Percentiles rank a stretch among this genome's conserved stretches.
Evolutionary conservation across 2,113 vertebrate species (phyloP).

Genomic region (Amphiprion ocellaris): DNA sequence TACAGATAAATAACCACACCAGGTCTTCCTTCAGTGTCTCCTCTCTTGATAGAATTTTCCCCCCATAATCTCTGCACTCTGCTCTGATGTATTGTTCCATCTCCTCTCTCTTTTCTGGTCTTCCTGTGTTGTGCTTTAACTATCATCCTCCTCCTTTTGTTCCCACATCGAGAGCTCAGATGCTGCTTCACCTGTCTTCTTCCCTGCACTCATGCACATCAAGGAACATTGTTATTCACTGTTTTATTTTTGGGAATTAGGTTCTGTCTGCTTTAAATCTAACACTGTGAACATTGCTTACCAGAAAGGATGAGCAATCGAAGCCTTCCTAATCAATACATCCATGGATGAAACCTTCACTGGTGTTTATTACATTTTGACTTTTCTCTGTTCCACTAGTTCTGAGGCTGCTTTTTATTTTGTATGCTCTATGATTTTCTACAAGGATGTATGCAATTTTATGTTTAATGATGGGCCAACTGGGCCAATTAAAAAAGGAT

Average conservation of each 20-base stretch:
- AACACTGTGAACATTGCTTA: background rate
- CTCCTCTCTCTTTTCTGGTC: constrained; percentile 30
- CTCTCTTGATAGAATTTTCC: constrained; percentile 37
- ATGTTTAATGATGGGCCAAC: background rate
- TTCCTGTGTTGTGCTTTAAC: constrained; percentile 17
- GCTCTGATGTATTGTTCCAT: constrained; percentile 50
- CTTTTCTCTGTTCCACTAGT: background rate
- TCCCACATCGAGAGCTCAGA: background rate
- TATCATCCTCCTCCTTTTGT: constrained; percentile 6
- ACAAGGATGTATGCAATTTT: background rate
- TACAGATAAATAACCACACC: constrained; percentile 10
- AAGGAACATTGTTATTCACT: constrained; percentile 20
- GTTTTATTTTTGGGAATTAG: constrained; percentile 17
- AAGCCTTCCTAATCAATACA: constrained; percentile 22
- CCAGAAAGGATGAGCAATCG: background rate
- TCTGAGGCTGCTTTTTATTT: background rate
- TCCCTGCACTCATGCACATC: constrained; percentile 8
- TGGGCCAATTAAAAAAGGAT: background rate
- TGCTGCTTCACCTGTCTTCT: constrained; percentile 14
- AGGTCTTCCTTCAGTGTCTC: constrained; percentile 7
- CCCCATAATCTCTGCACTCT: constrained; percentile 32
- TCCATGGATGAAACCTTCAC: background rate
- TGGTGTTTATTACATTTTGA: constrained; percentile 20
- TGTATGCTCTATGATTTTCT: background rate
- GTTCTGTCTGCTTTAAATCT: constrained; percentile 35